Evolutionary conservation across 2,797 vertebrate species (phyloP), one percentile per base, ranked within the genome.

Genomic region (Capromys pilorides): DNA sequence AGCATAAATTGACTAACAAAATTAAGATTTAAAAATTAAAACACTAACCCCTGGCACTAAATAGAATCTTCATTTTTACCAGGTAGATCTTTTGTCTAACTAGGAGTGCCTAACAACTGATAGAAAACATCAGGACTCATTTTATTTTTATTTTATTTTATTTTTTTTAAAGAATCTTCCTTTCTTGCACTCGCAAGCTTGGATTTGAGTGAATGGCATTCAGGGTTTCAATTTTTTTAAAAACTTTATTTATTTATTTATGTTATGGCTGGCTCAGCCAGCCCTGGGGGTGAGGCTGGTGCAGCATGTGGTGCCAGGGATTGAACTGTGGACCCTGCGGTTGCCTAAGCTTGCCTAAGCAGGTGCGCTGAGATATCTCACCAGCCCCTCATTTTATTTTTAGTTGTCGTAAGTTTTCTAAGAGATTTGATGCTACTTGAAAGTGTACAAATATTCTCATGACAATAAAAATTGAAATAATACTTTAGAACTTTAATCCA

Each of bases 381-480:
- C n/a, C n/a, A n/a, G n/a, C n/a, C n/a, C n/a, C 69, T 14, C 31
- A 67, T 62, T 87, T 80, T 87, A 66, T 22, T 89, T 91, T 91
- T 71, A n/a, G 18, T 62, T 85, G 88, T 19, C 22, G 11, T 33
- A 82, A 28, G 7, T 62, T 73, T 1, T 51, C 49, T 88, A 88
- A 92, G 62, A 59, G 71, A 84, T 78, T 69, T 90, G 39, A 77
- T 33, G 69, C 41, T 57, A 14, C 66, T 78, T 71, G 26, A 49
- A 91, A 90, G 16, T 41, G 6, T 79, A 66, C 66, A 18, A 21
- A 31, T 57, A 93, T 83, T 93, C 31, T 82, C 93, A 24, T 73
- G 57, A 26, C 73, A 93, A 88, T 80, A 91, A 80, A 24, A 85
- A 26, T 45, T n/a, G 14, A 59, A 91, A 93, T 87, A 85, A 26